Percentiles rank a stretch among this genome's conserved stretches.
These are phyloP conservation scores for Euplexia lucipara DNA, from an alignment of 2,888 invertebrate genomes.

Conservation along the genomic window DNA sequence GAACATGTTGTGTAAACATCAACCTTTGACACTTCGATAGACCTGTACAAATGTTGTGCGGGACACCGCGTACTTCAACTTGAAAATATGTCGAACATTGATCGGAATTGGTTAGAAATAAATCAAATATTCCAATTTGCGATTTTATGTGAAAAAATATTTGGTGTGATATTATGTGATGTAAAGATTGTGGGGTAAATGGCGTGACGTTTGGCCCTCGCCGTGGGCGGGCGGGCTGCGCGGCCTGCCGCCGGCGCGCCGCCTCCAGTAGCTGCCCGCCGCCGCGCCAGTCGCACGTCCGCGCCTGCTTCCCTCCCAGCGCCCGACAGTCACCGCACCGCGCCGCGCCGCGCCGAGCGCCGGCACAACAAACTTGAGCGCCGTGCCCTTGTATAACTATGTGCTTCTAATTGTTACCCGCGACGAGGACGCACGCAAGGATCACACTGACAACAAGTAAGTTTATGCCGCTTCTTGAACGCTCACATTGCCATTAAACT, in stretches of 20 bases:
- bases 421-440: constrained; percentile 61
- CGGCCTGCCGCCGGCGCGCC: constrained; percentile 78
- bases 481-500: constrained; percentile 30
- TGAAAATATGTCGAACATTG: constrained; percentile 19
- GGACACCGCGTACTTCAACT: constrained; percentile 1
- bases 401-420: constrained; percentile 74
- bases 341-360: constrained; percentile 65
- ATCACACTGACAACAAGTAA: constrained; percentile 73
- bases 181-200: constrained; percentile 86
- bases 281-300: constrained; percentile 84
- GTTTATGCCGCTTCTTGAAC: constrained; percentile 65
- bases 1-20: constrained; percentile 66
- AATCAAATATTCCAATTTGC: constrained; percentile 64
- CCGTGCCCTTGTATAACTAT: constrained; percentile 74
- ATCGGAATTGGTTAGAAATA: constrained; percentile 56
- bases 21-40: constrained; percentile 65
- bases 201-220: constrained; percentile 79
- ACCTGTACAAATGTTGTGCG: constrained; percentile 24
- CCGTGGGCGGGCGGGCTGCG: constrained; percentile 82
- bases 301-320: constrained; percentile 64
- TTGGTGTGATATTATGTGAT: constrained; percentile 80
- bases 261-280: constrained; percentile 84
- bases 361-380: constrained; percentile 82
- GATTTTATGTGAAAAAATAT: constrained; percentile 69
- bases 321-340: constrained; percentile 56